Percentiles rank a stretch among this genome's conserved stretches.
Evolutionary conservation across 1,140 invertebrate genomes (phyloP).

Genomic region (Leptinotarsa undecemlineata): DNA sequence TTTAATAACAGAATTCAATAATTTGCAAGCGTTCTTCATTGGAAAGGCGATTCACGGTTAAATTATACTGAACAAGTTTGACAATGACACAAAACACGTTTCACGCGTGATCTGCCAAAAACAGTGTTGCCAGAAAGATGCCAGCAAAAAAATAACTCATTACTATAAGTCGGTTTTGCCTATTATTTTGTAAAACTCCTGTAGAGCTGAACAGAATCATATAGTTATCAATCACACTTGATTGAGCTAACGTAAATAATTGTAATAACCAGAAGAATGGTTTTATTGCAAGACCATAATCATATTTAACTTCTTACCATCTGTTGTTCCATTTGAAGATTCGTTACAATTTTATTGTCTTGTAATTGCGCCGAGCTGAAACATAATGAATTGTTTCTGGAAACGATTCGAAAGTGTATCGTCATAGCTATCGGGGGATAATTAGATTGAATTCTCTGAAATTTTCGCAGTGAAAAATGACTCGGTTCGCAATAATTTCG

Average conservation of each 20-base stretch:
- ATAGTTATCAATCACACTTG: neutral
- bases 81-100: no score
- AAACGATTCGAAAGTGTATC: neutral
- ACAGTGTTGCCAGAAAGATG: no score
- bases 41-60: no score
- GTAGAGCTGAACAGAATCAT: neutral
- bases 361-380: neutral
- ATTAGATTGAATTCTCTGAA: no score
- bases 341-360: constrained; percentile 2
- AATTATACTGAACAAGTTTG: no score
- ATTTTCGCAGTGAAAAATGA: no score
- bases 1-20: no score
- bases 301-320: neutral
- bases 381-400: neutral
- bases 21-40: no score
- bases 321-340: neutral
- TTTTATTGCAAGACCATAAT: constrained; percentile 8
- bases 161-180: no score
- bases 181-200: neutral
- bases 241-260: neutral
- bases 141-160: no score
- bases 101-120: no score
- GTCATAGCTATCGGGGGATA: neutral
- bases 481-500: no score
- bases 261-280: neutral